Evolutionary conservation across 2,888 invertebrate genomes (phyloP).

Genomic region (Yponomeuta malinellus): DNA sequence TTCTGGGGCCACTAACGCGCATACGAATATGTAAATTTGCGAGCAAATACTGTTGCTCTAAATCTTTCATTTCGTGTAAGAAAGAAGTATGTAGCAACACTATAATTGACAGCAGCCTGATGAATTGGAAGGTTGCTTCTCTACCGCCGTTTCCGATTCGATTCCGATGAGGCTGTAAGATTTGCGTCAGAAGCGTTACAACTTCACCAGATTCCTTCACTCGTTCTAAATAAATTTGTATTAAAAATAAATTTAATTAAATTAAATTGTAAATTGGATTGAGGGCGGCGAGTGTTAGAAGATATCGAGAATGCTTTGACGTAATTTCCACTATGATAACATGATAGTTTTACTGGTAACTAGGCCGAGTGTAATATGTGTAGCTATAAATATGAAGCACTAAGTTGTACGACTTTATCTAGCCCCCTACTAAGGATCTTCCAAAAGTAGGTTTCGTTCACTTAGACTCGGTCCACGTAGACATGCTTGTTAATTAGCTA

Average conservation of each 20-base stretch:
- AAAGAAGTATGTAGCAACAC: no score
- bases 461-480: no score
- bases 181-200: not conserved
- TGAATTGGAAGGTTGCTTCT: no score
- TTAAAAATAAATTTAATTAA: slow-evolving; percentile 26
- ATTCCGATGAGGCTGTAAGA: no score
- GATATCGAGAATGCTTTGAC: slow-evolving; percentile 66
- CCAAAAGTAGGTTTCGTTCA: not conserved
- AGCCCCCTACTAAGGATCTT: not conserved
- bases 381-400: not conserved
- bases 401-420: not conserved
- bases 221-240: slow-evolving; percentile 9
- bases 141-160: no score
- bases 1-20: not conserved
- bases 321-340: slow-evolving; percentile 3
- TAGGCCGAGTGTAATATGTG: not conserved
- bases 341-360: not conserved
- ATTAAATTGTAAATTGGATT: slow-evolving; percentile 22
- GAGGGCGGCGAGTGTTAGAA: slow-evolving; percentile 32
- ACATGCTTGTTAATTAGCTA: not conserved
- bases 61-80: no score
- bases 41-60: no score
- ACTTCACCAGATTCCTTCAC: not conserved
- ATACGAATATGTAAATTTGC: no score
- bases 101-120: no score